Evolutionary conservation across 2,888 invertebrate genomes (phyloP).

Genomic region (Xanthia icteritia): DNA sequence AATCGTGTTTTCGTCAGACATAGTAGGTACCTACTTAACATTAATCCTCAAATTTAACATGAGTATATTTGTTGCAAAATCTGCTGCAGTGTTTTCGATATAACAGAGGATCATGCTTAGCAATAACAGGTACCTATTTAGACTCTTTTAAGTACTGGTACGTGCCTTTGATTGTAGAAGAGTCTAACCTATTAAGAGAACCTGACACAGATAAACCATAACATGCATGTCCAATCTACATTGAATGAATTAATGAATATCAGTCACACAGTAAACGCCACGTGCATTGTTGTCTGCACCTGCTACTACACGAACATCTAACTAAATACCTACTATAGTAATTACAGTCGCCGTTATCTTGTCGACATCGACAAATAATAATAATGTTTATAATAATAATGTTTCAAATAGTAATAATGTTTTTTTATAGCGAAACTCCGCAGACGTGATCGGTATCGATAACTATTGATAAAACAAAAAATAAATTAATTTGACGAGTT

Average conservation of each 20-base stretch:
- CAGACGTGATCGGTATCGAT: too few relatives aligned
- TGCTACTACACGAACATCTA: background rate
- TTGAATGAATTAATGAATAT: background rate
- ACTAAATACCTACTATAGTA: background rate
- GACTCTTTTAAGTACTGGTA: too few relatives aligned
- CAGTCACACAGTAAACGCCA: constrained; percentile 11
- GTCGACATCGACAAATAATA: constrained; percentile 1
- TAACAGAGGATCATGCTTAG: too few relatives aligned
- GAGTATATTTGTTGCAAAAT: too few relatives aligned
- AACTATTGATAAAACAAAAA: too few relatives aligned
- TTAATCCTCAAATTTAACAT: too few relatives aligned
- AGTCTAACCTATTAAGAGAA: background rate
- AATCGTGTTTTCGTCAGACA: too few relatives aligned
- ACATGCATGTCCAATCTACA: constrained; percentile 17
- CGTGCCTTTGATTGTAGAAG: background rate
- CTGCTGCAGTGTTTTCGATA: too few relatives aligned
- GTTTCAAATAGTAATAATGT: too few relatives aligned
- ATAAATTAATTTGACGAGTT: too few relatives aligned
- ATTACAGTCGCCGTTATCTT: background rate
- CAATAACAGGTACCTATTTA: background rate
- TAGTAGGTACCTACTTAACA: too few relatives aligned
- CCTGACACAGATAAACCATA: constrained; percentile 4
- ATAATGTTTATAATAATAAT: too few relatives aligned
- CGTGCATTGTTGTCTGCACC: constrained; percentile 33
- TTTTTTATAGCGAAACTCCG: background rate